A percentile compares a stretch with the other conserved stretches of the same genome.
These are phyloP conservation scores for Dioctria linearis DNA, from an alignment of 2,888 invertebrate genomes.

Conservation along the genomic window DNA sequence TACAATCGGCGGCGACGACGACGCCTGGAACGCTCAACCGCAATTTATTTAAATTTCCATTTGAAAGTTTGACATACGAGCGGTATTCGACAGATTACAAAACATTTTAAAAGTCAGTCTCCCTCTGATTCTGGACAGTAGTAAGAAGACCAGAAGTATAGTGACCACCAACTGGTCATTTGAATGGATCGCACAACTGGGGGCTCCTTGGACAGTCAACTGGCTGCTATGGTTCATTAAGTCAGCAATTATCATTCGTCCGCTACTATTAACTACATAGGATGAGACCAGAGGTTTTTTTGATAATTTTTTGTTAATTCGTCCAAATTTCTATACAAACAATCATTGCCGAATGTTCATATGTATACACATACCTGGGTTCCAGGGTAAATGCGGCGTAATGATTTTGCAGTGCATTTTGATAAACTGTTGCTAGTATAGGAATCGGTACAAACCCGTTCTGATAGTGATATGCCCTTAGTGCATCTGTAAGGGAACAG, in stretches of 20 bases:
- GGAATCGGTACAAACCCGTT: constrained; percentile 24
- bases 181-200: background rate
- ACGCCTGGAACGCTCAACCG: background rate
- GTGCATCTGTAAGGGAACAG: constrained; percentile 29
- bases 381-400: background rate
- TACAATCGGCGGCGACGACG: constrained; percentile 9
- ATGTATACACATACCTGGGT: background rate
- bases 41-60: constrained; percentile 58
- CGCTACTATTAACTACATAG: constrained; percentile 40
- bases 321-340: background rate
- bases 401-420: constrained; percentile 1
- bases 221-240: constrained; percentile 35
- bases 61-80: constrained; percentile 55
- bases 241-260: constrained; percentile 46
- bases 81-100: constrained; percentile 53
- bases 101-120: constrained; percentile 30
- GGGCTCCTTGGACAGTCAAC: background rate
- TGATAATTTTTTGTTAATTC: constrained; percentile 17
- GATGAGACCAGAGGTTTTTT: constrained; percentile 45
- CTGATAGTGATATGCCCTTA: constrained; percentile 10
- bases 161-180: constrained; percentile 19
- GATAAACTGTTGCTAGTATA: constrained; percentile 16
- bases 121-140: constrained; percentile 18
- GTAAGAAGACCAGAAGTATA: background rate
- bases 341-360: constrained; percentile 29